Percentiles rank a stretch among this genome's conserved stretches.
phyloP scores from a whole-genome alignment of 2,113 vertebrate genomes.

The Megaceryle torquata region DNA sequence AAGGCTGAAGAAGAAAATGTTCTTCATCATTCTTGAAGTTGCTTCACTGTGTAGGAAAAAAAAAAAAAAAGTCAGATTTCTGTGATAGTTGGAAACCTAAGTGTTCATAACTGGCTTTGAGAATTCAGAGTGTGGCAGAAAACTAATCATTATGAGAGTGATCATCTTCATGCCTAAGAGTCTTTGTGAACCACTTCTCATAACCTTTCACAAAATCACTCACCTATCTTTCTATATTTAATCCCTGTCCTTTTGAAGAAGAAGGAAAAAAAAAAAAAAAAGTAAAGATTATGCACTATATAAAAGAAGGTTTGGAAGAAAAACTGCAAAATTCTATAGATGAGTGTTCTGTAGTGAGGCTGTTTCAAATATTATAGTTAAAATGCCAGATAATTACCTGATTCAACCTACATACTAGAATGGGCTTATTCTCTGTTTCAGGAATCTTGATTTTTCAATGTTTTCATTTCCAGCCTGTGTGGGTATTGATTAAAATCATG shows the following conservation, averaged over 20 bases:
- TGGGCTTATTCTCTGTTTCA: background rate
- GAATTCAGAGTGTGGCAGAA: background rate
- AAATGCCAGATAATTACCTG: background rate
- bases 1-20: background rate
- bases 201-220: background rate
- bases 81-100: background rate
- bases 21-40: background rate
- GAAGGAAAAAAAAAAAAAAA: background rate
- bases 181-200: background rate
- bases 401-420: background rate
- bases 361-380: background rate
- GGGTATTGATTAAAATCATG: background rate
- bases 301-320: background rate
- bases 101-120: background rate
- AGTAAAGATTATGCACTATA: background rate
- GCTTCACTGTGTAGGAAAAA: background rate
- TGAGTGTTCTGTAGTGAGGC: background rate
- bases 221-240: background rate
- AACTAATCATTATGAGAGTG: background rate
- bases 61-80: background rate
- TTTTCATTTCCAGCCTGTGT: background rate
- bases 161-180: background rate
- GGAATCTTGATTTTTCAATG: background rate
- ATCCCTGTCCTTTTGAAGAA: background rate
- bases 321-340: accelerated